phyloP scores from a whole-genome alignment of 2,888 invertebrate genomes.

The Penaeus monodon region DNA sequence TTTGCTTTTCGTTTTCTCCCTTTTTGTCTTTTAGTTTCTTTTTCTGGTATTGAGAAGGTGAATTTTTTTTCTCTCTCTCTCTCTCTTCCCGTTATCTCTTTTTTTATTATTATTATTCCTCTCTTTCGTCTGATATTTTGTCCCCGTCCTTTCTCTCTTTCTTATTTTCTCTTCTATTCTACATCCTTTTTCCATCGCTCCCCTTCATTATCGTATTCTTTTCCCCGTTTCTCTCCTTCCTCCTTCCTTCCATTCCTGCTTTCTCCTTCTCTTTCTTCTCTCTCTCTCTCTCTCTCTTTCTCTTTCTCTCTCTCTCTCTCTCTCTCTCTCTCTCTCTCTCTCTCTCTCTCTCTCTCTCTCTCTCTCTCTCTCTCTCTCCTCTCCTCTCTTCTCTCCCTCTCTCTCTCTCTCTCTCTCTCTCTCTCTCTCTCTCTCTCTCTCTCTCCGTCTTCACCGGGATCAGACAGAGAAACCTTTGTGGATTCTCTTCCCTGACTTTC shows the following conservation, averaged over 20 bases:
- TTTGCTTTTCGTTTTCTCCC: too few species aligned
- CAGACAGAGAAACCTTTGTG: slow-evolving; percentile 1
- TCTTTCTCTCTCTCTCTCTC: too few species aligned
- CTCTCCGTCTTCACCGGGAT: neutral
- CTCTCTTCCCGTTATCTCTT: neutral
- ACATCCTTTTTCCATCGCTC: neutral
- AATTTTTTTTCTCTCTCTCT: too few species aligned
- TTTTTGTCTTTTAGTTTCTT: neutral
- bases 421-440: neutral
- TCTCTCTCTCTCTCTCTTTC: accelerated
- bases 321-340: too few species aligned
- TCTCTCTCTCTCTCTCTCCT: neutral
- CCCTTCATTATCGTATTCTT: neutral
- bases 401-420: neutral
- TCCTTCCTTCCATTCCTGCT: neutral
- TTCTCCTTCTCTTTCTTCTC: neutral
- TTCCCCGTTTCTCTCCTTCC: neutral
- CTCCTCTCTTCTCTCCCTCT: neutral
- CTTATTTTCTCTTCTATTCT: neutral
- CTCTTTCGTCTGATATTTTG: neutral
- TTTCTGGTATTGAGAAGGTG: too few species aligned
- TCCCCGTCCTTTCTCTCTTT: neutral
- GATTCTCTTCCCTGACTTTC: slow-evolving; percentile 48
- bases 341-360: neutral
- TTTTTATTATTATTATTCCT: neutral